Percentiles rank a stretch among this genome's conserved stretches.
phyloP scores from a whole-genome alignment of 2,797 vertebrate genomes.

The Sebastes vulpes region DNA sequence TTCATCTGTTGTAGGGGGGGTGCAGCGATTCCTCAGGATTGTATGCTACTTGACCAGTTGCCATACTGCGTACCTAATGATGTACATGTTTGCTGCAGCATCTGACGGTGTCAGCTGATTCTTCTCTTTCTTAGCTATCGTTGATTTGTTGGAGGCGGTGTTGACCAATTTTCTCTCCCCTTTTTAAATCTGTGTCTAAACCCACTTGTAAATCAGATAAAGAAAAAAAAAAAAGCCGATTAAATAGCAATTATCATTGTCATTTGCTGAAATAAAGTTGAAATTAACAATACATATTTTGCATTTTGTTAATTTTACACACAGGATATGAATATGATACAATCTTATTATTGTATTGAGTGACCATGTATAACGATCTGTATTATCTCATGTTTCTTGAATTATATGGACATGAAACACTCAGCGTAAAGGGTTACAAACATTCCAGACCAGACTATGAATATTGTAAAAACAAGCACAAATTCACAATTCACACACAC shows the following conservation, averaged over 20 bases:
- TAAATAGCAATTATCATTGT: constrained; percentile 80
- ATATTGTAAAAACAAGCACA: too few relatives aligned
- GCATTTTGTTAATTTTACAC: constrained; percentile 30
- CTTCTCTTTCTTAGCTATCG: constrained; percentile 16
- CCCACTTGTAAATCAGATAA: constrained; percentile 91
- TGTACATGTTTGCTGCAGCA: constrained; percentile 8
- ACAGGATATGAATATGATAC: too few relatives aligned
- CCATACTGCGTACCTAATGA: constrained; percentile 2
- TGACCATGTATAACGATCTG: too few relatives aligned
- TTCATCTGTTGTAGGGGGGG: not conserved
- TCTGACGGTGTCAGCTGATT: constrained; percentile 29
- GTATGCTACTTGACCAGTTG: constrained; percentile 13
- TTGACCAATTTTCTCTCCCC: constrained; percentile 30
- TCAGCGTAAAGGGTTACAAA: too few relatives aligned
- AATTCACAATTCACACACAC: too few relatives aligned
- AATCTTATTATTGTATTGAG: too few relatives aligned
- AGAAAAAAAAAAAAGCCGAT: constrained; percentile 81
- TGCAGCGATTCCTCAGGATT: constrained; percentile 16
- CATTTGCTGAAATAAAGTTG: constrained; percentile 84
- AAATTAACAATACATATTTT: constrained; percentile 68
- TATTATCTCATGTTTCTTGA: too few relatives aligned
- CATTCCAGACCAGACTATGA: too few relatives aligned
- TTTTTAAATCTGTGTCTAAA: constrained; percentile 87
- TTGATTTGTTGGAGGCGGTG: constrained; percentile 40
- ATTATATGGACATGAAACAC: too few relatives aligned